Conservation (phyloP, 2,888 invertebrate species). For the Zygothrica quintamaculata region DNA sequence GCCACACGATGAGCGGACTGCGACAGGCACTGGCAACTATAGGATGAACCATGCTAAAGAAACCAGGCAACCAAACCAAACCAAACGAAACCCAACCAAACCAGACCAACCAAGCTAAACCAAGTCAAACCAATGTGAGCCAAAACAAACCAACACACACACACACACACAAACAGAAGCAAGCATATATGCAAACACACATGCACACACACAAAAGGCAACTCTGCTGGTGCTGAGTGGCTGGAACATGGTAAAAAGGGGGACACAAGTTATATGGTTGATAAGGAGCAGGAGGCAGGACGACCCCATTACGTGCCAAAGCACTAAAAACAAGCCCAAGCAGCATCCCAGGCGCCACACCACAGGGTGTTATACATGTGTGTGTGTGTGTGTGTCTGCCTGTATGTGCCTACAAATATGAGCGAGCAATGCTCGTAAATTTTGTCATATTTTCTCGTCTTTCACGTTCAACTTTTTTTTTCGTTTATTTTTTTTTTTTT, state of each 20-base stretch:
- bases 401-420: conserved; percentile 54
- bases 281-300: conserved; percentile 9
- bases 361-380: conserved; percentile 50
- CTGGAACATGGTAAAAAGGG: conserved; percentile 15
- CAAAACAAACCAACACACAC: conserved; percentile 39
- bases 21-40: conserved; percentile 7
- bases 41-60: conserved; percentile 23
- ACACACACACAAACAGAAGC: conserved; percentile 21
- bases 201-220: conserved; percentile 43
- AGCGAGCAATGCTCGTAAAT: conserved; percentile 69
- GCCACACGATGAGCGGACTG: conserved; percentile 46
- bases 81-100: conserved; percentile 17
- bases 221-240: conserved; percentile 48
- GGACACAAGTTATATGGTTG: background rate
- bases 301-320: conserved; percentile 80
- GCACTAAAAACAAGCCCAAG: conserved; percentile 74
- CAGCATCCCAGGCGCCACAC: conserved; percentile 53
- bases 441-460: conserved; percentile 76
- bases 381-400: conserved; percentile 28
- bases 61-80: conserved; percentile 34
- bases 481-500: conserved; percentile 2
- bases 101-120: no score
- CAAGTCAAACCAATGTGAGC: no score
- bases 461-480: conserved; percentile 53
- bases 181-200: conserved; percentile 36